A percentile compares a stretch with the other conserved stretches of the same genome.
These are phyloP conservation scores for Microctenopoma lineatum DNA, from an alignment of 2,797 vertebrate species.

Conservation along the genomic window DNA sequence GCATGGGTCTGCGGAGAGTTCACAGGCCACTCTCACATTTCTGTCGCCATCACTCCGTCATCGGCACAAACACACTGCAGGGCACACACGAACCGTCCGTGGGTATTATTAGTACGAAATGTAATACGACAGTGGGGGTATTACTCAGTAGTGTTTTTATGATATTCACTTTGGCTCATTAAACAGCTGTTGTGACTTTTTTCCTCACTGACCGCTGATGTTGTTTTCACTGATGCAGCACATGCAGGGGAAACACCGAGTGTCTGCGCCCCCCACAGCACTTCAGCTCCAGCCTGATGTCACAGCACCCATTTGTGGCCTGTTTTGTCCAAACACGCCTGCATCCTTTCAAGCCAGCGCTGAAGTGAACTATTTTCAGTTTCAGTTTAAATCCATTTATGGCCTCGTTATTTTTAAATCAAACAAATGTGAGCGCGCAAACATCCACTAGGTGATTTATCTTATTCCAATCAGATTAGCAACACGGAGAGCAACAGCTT, in stretches of 20 bases:
- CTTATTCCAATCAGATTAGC: neutral
- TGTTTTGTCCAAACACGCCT: slow-evolving; percentile 35
- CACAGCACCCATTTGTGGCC: slow-evolving; percentile 24
- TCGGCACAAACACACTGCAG: slow-evolving; percentile 32
- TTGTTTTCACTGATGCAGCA: too few species aligned
- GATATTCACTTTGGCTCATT: too few species aligned
- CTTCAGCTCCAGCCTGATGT: slow-evolving; percentile 35
- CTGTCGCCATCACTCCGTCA: slow-evolving; percentile 59
- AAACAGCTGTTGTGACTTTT: too few species aligned
- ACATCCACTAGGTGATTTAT: neutral
- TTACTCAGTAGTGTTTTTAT: too few species aligned
- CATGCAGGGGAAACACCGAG: neutral
- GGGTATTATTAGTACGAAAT: slow-evolving; percentile 30
- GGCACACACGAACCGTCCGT: slow-evolving; percentile 22
- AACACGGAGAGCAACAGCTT: neutral
- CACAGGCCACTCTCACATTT: slow-evolving; percentile 78
- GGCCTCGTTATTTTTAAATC: too few species aligned
- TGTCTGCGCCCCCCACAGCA: neutral
- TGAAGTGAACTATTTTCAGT: neutral
- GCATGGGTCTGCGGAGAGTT: slow-evolving; percentile 71
- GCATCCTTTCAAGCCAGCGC: neutral
- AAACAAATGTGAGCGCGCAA: too few species aligned
- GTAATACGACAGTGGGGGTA: too few species aligned
- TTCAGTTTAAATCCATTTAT: neutral
- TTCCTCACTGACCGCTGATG: too few species aligned